phyloP scores from a whole-genome alignment of 64 coral and sea anemone species.

The Orbicella faveolata region DNA sequence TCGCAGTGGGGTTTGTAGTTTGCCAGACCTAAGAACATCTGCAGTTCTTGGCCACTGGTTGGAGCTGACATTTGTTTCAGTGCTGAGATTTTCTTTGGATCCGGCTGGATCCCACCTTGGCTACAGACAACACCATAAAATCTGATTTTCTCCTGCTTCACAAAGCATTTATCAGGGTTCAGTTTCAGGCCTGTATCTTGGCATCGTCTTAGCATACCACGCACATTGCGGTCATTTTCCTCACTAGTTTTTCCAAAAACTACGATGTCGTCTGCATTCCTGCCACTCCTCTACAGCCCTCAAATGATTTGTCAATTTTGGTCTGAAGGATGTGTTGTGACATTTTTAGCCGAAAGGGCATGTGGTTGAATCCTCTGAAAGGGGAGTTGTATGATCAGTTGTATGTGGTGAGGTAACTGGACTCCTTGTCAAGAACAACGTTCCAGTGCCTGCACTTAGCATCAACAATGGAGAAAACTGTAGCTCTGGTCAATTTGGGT shows the following conservation, averaged over 20 bases:
- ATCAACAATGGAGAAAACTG: too few species aligned
- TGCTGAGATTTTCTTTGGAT: too few species aligned
- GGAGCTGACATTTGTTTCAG: background rate
- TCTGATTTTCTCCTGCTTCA: too few species aligned
- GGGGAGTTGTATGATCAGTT: constrained; percentile 12
- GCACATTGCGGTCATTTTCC: constrained; percentile 56
- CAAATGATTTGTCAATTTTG: constrained; percentile 55
- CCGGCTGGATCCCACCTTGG: too few species aligned
- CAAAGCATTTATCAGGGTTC: too few species aligned
- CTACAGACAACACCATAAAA: too few species aligned
- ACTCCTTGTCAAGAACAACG: constrained; percentile 38
- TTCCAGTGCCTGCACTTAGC: too few species aligned
- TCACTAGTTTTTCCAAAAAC: constrained; percentile 41
- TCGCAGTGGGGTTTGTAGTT: constrained; percentile 40
- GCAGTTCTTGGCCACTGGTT: constrained; percentile 31
- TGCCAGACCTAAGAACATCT: constrained; percentile 30
- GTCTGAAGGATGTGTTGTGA: constrained; percentile 56
- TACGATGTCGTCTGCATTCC: constrained; percentile 66
- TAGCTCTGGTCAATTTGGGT: too few species aligned
- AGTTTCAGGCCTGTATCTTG: too few species aligned
- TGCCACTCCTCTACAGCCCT: constrained; percentile 50
- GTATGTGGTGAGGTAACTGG: constrained; percentile 31
- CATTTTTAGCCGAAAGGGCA: constrained; percentile 67
- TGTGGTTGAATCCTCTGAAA: constrained; percentile 26
- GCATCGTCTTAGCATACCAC: background rate